Evolutionary conservation across 2,888 invertebrate species (phyloP).

Genomic region (Folsomia candida): DNA sequence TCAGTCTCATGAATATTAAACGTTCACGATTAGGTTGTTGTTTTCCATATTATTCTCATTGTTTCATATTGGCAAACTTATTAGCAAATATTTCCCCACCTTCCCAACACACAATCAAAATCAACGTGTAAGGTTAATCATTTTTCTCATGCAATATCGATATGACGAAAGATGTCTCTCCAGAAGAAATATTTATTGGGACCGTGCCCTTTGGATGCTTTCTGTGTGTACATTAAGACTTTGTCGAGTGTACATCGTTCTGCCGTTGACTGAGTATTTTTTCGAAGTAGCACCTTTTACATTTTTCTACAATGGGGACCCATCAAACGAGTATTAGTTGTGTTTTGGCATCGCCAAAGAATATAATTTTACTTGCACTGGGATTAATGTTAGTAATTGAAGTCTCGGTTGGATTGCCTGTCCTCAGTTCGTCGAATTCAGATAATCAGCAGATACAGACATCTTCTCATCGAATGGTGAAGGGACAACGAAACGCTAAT

Average conservation of each 20-base stretch:
- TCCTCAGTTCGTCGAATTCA: background rate
- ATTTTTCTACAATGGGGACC: background rate
- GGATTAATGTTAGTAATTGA: background rate
- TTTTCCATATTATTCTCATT: too few species aligned
- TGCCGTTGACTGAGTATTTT: too few species aligned
- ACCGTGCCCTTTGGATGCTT: constrained; percentile 9
- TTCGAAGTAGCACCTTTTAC: background rate
- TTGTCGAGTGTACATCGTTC: background rate
- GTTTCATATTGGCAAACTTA: too few species aligned
- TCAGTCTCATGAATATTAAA: too few species aligned
- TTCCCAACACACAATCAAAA: too few species aligned
- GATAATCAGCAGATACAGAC: too few species aligned
- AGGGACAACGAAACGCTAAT: too few species aligned
- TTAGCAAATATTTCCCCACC: too few species aligned
- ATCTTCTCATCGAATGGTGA: too few species aligned
- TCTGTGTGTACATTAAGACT: background rate
- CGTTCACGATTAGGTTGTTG: too few species aligned
- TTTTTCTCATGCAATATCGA: background rate
- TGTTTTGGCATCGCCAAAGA: background rate
- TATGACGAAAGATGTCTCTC: constrained; percentile 1
- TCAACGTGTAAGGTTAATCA: constrained; percentile 5
- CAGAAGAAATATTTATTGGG: constrained; percentile 11
- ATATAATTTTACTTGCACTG: background rate
- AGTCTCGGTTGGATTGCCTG: background rate
- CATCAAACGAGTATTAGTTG: background rate